Conservation (phyloP, 2,797 vertebrate genomes). For the Poecilia picta region DNA sequence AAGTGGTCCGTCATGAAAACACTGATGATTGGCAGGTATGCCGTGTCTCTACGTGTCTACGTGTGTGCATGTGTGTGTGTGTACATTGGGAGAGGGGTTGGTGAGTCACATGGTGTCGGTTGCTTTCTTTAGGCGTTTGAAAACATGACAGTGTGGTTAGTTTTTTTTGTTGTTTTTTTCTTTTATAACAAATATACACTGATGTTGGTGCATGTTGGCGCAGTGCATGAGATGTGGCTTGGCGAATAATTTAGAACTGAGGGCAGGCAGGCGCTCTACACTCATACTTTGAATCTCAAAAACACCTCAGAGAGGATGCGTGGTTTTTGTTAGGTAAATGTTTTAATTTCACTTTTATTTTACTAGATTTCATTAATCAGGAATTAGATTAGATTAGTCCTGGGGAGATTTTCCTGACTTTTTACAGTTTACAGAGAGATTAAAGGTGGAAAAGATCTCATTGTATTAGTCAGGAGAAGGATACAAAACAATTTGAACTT, state of each 20-base stretch:
- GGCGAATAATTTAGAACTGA: constrained; percentile 60
- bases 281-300: constrained; percentile 8
- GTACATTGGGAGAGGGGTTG: constrained; percentile 14
- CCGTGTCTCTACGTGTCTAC: constrained; percentile 15
- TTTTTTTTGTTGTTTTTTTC: neutral
- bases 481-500: neutral
- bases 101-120: constrained; percentile 35
- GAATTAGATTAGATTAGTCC: neutral
- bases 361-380: neutral
- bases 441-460: neutral
- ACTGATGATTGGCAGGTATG: constrained; percentile 65
- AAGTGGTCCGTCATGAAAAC: constrained; percentile 44
- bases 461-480: neutral
- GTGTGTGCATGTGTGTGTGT: constrained; percentile 14
- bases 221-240: constrained; percentile 44
- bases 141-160: constrained; percentile 49
- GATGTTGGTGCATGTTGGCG: constrained; percentile 15
- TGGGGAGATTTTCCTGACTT: neutral
- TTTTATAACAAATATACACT: constrained; percentile 4
- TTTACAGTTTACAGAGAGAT: neutral
- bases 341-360: neutral
- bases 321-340: neutral
- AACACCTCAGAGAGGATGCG: neutral
- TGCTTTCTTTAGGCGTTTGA: constrained; percentile 19
- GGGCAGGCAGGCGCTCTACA: constrained; percentile 27